A percentile compares a stretch with the other conserved stretches of the same genome.
Conservation (phyloP, 2,113 vertebrate genomes). For the Motacilla tschutschensis region DNA sequence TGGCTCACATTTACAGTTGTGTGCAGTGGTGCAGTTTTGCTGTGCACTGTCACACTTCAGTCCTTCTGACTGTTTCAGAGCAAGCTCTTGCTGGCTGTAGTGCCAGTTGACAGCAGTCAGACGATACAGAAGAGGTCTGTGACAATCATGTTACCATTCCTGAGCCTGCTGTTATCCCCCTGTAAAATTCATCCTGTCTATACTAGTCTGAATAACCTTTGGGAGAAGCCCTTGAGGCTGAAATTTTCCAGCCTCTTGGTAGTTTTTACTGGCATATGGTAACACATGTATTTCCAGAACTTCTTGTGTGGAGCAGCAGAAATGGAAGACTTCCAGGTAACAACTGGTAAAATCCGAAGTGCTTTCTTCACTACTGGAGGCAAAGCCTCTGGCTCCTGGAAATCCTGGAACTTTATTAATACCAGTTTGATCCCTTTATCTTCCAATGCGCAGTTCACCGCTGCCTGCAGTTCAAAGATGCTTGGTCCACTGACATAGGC, state of each 20-base stretch:
- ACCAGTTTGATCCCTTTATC: slow-evolving; percentile 74
- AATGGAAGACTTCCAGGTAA: slow-evolving; percentile 73
- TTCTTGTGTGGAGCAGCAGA: slow-evolving; percentile 47
- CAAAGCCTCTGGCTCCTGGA: slow-evolving; percentile 70
- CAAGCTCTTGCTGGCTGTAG: background rate
- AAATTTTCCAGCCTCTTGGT: background rate
- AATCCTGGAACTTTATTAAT: slow-evolving; percentile 73
- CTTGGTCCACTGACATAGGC: slow-evolving; percentile 73
- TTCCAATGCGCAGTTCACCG: slow-evolving; percentile 74
- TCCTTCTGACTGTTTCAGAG: background rate
- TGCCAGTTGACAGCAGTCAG: background rate
- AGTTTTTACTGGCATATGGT: slow-evolving; percentile 76
- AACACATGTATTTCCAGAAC: slow-evolving; percentile 82
- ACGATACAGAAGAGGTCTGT: background rate
- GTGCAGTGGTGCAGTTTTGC: background rate
- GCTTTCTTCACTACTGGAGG: slow-evolving; percentile 78
- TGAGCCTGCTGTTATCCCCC: background rate
- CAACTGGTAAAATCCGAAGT: slow-evolving; percentile 77
- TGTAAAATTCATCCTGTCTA: background rate
- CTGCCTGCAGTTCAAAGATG: slow-evolving; percentile 87
- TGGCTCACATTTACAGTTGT: background rate
- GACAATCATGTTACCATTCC: background rate
- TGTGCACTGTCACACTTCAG: background rate
- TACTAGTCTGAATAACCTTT: background rate
- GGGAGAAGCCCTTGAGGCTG: background rate